Conservation (phyloP, 2,888 invertebrate genomes). For the Brachyptera risi region DNA sequence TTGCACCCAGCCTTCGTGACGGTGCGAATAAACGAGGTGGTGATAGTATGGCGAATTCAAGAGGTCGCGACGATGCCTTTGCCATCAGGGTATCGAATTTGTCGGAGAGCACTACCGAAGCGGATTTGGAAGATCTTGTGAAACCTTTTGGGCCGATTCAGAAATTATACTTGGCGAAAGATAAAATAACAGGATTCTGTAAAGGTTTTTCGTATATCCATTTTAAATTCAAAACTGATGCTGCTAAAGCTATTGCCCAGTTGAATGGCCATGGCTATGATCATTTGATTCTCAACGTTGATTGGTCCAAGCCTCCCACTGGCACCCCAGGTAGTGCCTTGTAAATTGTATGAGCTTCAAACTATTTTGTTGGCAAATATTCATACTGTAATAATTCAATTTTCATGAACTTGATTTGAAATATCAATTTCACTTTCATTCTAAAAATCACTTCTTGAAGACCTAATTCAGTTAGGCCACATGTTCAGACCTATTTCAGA, state of each 20-base stretch:
- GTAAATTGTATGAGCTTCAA: no score
- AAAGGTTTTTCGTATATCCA: conserved; percentile 99
- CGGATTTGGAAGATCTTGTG: conserved; percentile 93
- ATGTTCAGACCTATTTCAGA: no score
- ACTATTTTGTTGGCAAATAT: no score
- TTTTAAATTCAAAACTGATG: conserved; percentile 86
- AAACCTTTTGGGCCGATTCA: conserved; percentile 89
- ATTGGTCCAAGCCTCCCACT: conserved; percentile 92
- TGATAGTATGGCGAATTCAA: conserved; percentile 58
- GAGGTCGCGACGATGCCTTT: conserved; percentile 73
- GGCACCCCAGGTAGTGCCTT: no score
- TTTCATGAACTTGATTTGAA: no score
- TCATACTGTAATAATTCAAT: no score
- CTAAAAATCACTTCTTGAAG: no score
- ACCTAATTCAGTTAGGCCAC: no score
- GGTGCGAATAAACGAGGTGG: conserved; percentile 71
- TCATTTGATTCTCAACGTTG: conserved; percentile 96
- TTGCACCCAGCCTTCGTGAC: conserved; percentile 86
- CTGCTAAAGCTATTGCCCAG: conserved; percentile 83
- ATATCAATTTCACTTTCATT: no score
- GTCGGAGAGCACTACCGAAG: conserved; percentile 92
- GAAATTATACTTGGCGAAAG: conserved; percentile 94
- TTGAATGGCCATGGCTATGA: conserved; percentile 95
- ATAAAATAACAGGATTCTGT: conserved; percentile 79
- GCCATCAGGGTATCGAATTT: conserved; percentile 97